These are phyloP conservation scores for Rousettus madagascariensis DNA, from an alignment of 2,797 vertebrate species.

Conservation along the genomic window DNA sequence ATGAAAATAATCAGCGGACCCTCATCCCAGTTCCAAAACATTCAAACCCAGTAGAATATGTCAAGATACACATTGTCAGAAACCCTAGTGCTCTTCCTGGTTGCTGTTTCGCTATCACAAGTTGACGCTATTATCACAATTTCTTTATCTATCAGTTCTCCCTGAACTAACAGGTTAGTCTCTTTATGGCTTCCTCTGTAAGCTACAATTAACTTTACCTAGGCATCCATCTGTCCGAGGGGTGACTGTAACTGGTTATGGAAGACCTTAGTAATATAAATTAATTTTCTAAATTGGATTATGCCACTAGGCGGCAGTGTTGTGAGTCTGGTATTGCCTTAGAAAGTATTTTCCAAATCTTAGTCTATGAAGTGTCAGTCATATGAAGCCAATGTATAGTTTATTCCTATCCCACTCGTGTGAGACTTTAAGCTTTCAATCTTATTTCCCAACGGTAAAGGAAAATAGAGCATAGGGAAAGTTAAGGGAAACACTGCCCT, in stretches of 20 bases:
- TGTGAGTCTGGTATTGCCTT: not conserved
- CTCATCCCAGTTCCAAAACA: not conserved
- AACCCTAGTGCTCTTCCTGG: not conserved
- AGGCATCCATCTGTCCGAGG: not conserved
- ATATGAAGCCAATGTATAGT: not conserved
- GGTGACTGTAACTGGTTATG: not conserved
- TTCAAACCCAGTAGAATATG: not conserved
- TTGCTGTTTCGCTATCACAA: not conserved
- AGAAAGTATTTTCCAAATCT: not conserved
- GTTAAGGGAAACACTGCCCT: not conserved
- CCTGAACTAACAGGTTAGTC: not conserved
- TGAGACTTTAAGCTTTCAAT: not conserved
- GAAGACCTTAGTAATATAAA: not conserved
- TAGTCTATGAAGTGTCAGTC: not conserved
- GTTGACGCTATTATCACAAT: not conserved
- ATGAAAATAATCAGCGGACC: not conserved
- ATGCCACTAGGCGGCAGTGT: slow-evolving; percentile 19
- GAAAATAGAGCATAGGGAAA: not conserved
- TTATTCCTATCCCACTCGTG: not conserved
- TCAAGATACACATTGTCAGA: not conserved
- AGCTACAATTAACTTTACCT: slow-evolving; percentile 8
- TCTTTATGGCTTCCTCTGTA: not conserved
- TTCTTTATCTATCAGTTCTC: not conserved
- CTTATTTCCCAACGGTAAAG: not conserved
- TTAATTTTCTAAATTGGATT: slow-evolving; percentile 18